phyloP scores from a whole-genome alignment of 2,888 invertebrate genomes.

The Doris montereyensis region DNA sequence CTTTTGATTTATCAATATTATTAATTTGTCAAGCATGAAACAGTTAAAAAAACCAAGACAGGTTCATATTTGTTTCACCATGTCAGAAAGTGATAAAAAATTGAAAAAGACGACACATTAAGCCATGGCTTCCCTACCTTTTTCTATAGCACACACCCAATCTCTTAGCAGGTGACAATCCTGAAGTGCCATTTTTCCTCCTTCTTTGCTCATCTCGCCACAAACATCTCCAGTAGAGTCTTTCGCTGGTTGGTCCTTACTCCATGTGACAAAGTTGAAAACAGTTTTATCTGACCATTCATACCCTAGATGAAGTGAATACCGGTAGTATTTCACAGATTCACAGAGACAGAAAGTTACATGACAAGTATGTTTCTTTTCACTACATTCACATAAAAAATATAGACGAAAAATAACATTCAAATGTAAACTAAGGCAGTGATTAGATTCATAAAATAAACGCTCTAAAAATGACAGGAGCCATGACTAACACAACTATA shows the following conservation, averaged over 20 bases:
- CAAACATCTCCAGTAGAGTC: slow-evolving; percentile 50
- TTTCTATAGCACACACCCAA: slow-evolving; percentile 56
- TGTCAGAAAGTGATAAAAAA: neutral
- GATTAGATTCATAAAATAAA: too few species aligned
- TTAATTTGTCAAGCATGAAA: too few species aligned
- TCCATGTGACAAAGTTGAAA: slow-evolving; percentile 55
- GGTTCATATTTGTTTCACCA: neutral
- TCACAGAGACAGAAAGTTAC: too few species aligned
- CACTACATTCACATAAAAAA: too few species aligned
- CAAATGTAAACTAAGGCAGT: too few species aligned
- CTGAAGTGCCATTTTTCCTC: slow-evolving; percentile 53
- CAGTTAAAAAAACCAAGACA: neutral
- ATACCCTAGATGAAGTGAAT: slow-evolving; percentile 47
- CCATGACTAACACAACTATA: too few species aligned
- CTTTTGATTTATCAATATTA: too few species aligned
- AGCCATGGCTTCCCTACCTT: slow-evolving; percentile 46
- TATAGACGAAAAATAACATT: too few species aligned
- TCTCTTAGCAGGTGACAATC: slow-evolving; percentile 46
- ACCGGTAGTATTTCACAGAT: too few species aligned
- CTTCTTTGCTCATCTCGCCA: slow-evolving; percentile 49
- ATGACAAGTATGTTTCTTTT: too few species aligned
- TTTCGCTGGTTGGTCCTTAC: slow-evolving; percentile 51
- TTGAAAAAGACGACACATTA: neutral
- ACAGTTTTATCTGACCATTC: slow-evolving; percentile 55
- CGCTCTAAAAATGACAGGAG: too few species aligned